Percentiles rank a stretch among this genome's conserved stretches.
Evolutionary conservation across 1,140 invertebrate species (phyloP).

Genomic region (Drosophila takahashii): DNA sequence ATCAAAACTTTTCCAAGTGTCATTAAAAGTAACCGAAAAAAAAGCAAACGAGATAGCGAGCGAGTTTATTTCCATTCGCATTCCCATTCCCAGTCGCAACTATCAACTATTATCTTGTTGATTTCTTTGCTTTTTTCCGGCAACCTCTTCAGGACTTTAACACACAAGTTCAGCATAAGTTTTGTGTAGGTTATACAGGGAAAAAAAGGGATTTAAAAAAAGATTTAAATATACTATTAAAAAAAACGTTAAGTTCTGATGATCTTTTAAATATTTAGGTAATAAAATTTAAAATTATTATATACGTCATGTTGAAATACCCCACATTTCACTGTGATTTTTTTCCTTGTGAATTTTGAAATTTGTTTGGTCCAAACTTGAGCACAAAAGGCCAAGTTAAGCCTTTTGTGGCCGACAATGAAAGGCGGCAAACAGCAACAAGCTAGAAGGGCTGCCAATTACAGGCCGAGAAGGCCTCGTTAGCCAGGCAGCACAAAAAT

Average conservation of each 20-base stretch:
- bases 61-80: constrained; percentile 53
- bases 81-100: constrained; percentile 28
- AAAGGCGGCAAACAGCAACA: constrained; percentile 16
- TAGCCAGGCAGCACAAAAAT: constrained; percentile 50
- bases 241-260: no score
- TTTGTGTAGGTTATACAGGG: constrained; percentile 3
- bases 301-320: background rate
- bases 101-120: constrained; percentile 70
- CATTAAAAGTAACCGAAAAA: constrained; percentile 77
- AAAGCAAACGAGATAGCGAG: constrained; percentile 25
- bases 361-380: constrained; percentile 43
- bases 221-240: no score
- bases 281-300: background rate
- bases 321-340: background rate
- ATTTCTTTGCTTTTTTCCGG: constrained; percentile 46
- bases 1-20: constrained; percentile 80
- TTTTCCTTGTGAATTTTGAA: constrained; percentile 19
- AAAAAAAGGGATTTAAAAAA: background rate
- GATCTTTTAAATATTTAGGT: no score
- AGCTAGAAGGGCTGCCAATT: constrained; percentile 51
- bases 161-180: constrained; percentile 26
- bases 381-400: constrained; percentile 55
- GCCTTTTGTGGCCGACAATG: constrained; percentile 66
- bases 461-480: constrained; percentile 34
- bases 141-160: constrained; percentile 12